Evolutionary conservation across 2,797 vertebrate genomes (phyloP), one percentile per base, ranked within the genome.

Genomic region (Coranthus polyacanthus): DNA sequence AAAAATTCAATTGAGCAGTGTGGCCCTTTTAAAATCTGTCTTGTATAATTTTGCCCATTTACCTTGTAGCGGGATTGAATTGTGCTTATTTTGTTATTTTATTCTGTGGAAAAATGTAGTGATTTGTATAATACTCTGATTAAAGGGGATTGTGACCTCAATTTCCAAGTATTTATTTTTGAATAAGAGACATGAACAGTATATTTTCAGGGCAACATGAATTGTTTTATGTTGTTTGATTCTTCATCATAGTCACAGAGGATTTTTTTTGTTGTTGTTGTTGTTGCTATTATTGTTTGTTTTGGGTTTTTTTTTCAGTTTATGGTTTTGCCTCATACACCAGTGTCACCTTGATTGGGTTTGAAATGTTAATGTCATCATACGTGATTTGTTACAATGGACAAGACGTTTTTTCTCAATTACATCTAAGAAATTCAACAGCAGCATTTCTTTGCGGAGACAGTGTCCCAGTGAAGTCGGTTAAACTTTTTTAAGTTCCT

Each of bases 81-180:
- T 32, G 3, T 32, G 21, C 24, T 11, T 54, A 16, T 26, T 39
- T 7, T 41, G 21, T 36, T 50, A n/a, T 50, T 77, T 52, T 21
- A 56, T 44, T 59, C 16, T 1, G 13, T 38, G 6, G 12, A 62
- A 26, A 26, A n/a, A 11, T 26, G 26, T 42, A 21, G 22, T 37
- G 3, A 41, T 12, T 32, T 79, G 26, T 50, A 45, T 26, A 49
- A 71, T 58, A 59, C 66, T 68, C 39, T 62, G 43, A 61, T 75
- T 61, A 65, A 77, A 60, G 11, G 5, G 65, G 26, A 59, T 20
- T 64, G 3, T 49, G 47, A 56, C 39, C 15, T 71, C 78, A 2
- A 5, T 62, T 82, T 68, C 46, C 49, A 78, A 29, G 39, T 80
- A 83, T 88, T 89, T 81, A 79, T 86, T 88, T 87, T 84, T 62